Conservation (phyloP, 2,888 invertebrate genomes). For the Seladonia tumulorum region DNA sequence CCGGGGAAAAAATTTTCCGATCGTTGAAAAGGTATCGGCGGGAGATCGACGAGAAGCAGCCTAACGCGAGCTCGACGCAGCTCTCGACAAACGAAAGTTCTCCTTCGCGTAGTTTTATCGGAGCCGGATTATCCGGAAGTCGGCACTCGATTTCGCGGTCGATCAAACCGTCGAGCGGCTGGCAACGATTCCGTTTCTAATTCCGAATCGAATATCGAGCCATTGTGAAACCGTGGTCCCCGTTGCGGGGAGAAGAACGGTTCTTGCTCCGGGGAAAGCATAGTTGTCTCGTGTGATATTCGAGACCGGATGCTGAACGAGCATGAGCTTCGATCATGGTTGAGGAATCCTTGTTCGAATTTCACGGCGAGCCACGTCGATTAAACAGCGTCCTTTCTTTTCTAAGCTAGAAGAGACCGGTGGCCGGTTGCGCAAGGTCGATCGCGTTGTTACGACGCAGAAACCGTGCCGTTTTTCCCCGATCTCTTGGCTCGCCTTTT, state of each 20-base stretch:
- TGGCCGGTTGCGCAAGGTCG: slow-evolving; percentile 7
- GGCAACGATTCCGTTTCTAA: background rate
- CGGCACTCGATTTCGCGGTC: background rate
- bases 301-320: no score
- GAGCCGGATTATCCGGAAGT: slow-evolving; percentile 1
- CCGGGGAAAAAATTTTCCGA: background rate
- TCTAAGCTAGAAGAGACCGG: background rate
- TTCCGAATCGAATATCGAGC: background rate
- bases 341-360: background rate
- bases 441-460: slow-evolving; percentile 1
- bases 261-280: background rate
- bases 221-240: no score
- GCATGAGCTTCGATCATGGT: background rate
- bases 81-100: background rate
- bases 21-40: background rate
- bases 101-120: background rate
- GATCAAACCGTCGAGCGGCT: background rate
- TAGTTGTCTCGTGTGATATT: no score
- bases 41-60: background rate
- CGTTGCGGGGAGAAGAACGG: background rate
- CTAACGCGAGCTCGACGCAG: background rate
- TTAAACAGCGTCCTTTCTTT: background rate
- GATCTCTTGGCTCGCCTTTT: background rate
- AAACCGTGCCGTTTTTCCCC: background rate
- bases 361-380: background rate